phyloP scores from a whole-genome alignment of 2,113 vertebrate species.

The Sinocyclocheilus anshuiensis region DNA sequence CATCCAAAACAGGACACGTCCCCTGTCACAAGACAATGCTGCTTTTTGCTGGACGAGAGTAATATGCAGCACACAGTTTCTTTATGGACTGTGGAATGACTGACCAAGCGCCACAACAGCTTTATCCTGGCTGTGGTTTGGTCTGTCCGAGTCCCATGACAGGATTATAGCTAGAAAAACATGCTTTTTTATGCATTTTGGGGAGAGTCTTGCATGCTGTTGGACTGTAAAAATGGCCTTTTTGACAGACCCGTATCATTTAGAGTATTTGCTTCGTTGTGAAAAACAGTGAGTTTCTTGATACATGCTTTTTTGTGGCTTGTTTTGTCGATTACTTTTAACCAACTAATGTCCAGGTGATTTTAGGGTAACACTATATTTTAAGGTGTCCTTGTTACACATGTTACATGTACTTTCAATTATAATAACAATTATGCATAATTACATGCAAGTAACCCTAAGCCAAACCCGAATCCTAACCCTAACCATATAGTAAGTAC shows the following conservation, averaged over 20 bases:
- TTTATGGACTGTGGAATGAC: constrained; percentile 30
- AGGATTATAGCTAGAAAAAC: constrained; percentile 18
- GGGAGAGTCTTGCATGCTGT: not conserved
- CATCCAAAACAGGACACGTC: constrained; percentile 41
- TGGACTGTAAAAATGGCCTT: constrained; percentile 66
- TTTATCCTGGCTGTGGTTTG: not conserved
- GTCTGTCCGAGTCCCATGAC: constrained; percentile 4
- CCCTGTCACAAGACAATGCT: constrained; percentile 63
- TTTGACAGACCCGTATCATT: constrained; percentile 62
- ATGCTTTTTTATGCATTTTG: constrained; percentile 16
- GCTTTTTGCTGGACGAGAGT: not conserved
- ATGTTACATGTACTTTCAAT: no score
- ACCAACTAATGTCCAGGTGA: not conserved
- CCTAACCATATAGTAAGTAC: no score
- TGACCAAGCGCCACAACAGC: not conserved
- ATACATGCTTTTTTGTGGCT: not conserved
- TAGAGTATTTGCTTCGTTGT: constrained; percentile 64
- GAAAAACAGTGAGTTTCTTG: constrained; percentile 57
- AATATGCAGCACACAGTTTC: constrained; percentile 50
- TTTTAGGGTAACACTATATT: no score
- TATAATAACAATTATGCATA: no score
- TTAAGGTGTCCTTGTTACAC: no score
- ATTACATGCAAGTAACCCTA: no score
- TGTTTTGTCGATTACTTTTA: not conserved
- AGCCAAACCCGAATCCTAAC: no score